Conservation (phyloP, 2,888 invertebrate species). For the Lottia gigantea region DNA sequence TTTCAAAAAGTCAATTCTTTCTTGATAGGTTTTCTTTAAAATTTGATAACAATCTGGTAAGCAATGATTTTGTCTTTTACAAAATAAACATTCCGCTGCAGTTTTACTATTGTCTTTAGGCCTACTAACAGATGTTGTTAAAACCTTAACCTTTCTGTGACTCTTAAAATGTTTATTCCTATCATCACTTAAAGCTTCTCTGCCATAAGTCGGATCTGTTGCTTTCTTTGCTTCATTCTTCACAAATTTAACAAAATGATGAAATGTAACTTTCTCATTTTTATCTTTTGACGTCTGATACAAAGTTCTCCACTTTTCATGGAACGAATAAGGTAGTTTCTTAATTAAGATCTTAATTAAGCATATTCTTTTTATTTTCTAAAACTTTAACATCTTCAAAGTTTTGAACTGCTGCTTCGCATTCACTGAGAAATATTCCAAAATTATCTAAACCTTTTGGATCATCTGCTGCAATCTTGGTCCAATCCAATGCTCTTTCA, state of each 20-base stretch:
- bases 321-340: neutral
- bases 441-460: conserved; percentile 6
- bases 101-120: neutral
- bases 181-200: neutral
- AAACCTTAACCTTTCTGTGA: neutral
- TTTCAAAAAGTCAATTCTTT: neutral
- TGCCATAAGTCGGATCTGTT: neutral
- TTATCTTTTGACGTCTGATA: neutral
- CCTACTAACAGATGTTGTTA: neutral
- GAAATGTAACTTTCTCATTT: conserved; percentile 9
- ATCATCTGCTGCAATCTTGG: conserved; percentile 2
- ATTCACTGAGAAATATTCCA: conserved; percentile 7
- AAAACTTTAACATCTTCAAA: conserved; percentile 6
- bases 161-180: neutral
- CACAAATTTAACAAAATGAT: too few species aligned
- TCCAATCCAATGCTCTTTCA: conserved; percentile 7
- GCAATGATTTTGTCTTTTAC: too few species aligned
- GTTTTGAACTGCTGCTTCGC: neutral
- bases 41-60: neutral
- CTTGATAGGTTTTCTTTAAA: neutral
- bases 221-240: too few species aligned
- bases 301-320: neutral
- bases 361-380: neutral
- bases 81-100: too few species aligned
- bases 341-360: neutral